Conservation (phyloP, 2,888 invertebrate species). For the Apantesis nais region DNA sequence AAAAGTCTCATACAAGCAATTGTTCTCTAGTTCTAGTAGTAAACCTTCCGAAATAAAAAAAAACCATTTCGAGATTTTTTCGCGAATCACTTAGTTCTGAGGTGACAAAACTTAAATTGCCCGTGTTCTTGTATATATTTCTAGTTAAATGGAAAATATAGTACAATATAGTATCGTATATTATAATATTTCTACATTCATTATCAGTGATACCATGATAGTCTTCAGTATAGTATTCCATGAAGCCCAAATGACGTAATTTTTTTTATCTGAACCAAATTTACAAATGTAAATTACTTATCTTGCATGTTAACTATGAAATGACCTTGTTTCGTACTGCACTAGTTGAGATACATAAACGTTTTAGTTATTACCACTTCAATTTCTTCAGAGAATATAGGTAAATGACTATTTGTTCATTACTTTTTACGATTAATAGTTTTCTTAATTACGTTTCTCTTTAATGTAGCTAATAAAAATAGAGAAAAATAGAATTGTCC, state of each 20-base stretch:
- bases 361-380: background rate
- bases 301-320: slow-evolving; percentile 5
- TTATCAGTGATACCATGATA: too few species aligned
- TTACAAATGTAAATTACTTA: background rate
- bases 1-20: too few species aligned
- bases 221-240: background rate
- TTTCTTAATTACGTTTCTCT: background rate
- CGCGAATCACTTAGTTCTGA: too few species aligned
- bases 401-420: background rate
- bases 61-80: too few species aligned
- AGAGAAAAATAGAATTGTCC: too few species aligned
- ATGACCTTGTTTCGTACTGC: slow-evolving; percentile 10
- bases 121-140: background rate
- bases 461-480: background rate
- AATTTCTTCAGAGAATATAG: background rate
- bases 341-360: background rate
- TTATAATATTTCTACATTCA: background rate
- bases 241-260: background rate
- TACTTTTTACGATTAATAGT: background rate
- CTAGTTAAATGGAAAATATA: too few species aligned
- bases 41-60: too few species aligned
- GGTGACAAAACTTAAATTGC: too few species aligned
- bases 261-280: background rate
- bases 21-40: too few species aligned
- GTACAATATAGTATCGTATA: too few species aligned